These are phyloP conservation scores for Thaumetopoea pityocampa DNA, from an alignment of 1,140 invertebrate genomes.

Conservation along the genomic window DNA sequence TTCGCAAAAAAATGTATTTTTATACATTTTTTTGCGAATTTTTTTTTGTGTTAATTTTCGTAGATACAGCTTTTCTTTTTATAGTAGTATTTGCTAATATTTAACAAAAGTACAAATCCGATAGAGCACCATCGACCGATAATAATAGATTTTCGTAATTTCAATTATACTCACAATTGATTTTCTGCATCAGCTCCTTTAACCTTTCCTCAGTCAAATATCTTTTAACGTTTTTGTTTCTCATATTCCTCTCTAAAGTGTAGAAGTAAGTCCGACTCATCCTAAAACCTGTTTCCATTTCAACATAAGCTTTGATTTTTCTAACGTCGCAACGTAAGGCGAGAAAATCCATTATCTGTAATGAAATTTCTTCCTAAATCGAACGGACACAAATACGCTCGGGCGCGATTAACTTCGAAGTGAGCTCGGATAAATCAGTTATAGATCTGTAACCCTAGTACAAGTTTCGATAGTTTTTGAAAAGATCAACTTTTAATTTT, in stretches of 20 bases:
- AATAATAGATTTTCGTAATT: background rate
- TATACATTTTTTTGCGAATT: too few relatives aligned
- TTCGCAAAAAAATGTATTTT: too few relatives aligned
- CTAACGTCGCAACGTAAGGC: conserved; percentile 20
- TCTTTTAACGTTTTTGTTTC: conserved; percentile 16
- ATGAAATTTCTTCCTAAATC: too few relatives aligned
- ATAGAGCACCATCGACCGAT: background rate
- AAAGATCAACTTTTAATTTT: too few relatives aligned
- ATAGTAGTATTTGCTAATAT: too few relatives aligned
- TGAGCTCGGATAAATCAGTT: too few relatives aligned
- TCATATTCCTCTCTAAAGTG: conserved; percentile 19
- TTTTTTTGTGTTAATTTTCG: too few relatives aligned
- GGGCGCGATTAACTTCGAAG: too few relatives aligned
- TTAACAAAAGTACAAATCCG: background rate
- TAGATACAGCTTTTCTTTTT: too few relatives aligned
- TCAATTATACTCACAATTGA: conserved; percentile 15
- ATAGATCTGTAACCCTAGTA: too few relatives aligned
- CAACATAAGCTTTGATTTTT: conserved; percentile 25
- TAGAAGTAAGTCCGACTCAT: conserved; percentile 22
- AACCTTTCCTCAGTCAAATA: conserved; percentile 18
- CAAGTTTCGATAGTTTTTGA: too few relatives aligned
- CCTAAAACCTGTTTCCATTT: conserved; percentile 23
- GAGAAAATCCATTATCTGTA: conserved; percentile 27
- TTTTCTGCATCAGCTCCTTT: conserved; percentile 17
- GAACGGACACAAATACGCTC: too few relatives aligned